phyloP scores from a whole-genome alignment of 2,797 vertebrate species.

The Potorous gilbertii region DNA sequence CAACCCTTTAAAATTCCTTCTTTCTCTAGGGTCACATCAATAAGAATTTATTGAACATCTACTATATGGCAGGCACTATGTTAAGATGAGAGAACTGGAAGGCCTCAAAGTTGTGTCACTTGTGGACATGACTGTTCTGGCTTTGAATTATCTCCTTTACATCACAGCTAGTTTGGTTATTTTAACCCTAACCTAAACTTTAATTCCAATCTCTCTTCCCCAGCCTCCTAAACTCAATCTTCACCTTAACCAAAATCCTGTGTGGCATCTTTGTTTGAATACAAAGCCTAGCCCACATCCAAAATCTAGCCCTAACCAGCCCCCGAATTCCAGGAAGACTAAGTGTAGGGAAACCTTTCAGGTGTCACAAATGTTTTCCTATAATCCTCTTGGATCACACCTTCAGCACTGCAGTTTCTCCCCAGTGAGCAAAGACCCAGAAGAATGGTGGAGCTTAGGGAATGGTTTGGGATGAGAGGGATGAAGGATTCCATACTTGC shows the following conservation, averaged over 20 bases:
- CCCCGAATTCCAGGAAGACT: not conserved
- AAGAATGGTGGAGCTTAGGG: not conserved
- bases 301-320: not conserved
- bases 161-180: not conserved
- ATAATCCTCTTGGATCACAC: not conserved
- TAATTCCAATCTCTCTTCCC: not conserved
- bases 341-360: not conserved
- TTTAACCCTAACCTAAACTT: not conserved
- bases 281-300: slow-evolving; percentile 10
- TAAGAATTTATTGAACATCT: not conserved
- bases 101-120: not conserved
- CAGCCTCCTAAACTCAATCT: slow-evolving; percentile 18
- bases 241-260: not conserved
- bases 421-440: not conserved
- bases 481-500: not conserved
- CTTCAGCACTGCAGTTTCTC: not conserved
- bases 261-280: not conserved
- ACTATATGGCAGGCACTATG: not conserved
- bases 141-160: not conserved
- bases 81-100: not conserved
- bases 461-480: not conserved
- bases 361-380: not conserved
- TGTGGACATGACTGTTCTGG: not conserved
- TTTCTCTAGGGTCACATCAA: not conserved
- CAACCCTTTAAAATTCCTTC: not conserved